Base-by-base conservation (phyloP, 2,888 invertebrate genomes). In the Apoderus coryli region DNA sequence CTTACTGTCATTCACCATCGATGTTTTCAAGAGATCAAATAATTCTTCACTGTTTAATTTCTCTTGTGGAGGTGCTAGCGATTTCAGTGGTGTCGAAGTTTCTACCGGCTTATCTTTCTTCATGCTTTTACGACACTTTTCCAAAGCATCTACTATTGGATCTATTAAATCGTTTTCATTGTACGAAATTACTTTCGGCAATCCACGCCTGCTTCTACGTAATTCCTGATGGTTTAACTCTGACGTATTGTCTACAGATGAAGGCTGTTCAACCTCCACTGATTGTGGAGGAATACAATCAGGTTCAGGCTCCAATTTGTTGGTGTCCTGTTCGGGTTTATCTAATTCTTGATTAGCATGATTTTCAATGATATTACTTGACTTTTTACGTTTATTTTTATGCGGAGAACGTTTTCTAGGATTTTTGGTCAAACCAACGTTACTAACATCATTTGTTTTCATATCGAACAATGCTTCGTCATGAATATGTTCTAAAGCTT, bases 121-220 rank as follows among this genome's bases (percentile, higher is more conserved):
- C 3, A 27, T 24, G 3, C 19, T 16, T 19, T 37, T 36, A 26
- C 41, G 39, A 5, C 33, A 30, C 15, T 37, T 40, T 19, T 45
- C 48, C 13, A 46, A 25, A 10, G 41, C 44, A 16, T 48, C 47
- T 2, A 50, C 40, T 26, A 50, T 33, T 1, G 49, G 48, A 39
- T 49, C 48, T 6, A 47, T 42, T 12, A 51, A 37, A 27, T 50
- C 50, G 28, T 46, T 49, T 41, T 52, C 52, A 33, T 49, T 52
- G 35, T 52, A 52, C 4, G 48, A 49, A n/a, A 46, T 38, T 3
- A 50, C 36, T 42, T 48, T 50, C 9, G 44, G 41, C 15, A 49
- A 46, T 27, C 44, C 45, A 28, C 48, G 38, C 23, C 44, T 37
- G 24, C 49, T 50, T 34, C 48, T 41, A 32, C 49, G 34, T 14